phyloP scores from a whole-genome alignment of 2,797 vertebrate genomes.

The Microcaecilia unicolor region DNA sequence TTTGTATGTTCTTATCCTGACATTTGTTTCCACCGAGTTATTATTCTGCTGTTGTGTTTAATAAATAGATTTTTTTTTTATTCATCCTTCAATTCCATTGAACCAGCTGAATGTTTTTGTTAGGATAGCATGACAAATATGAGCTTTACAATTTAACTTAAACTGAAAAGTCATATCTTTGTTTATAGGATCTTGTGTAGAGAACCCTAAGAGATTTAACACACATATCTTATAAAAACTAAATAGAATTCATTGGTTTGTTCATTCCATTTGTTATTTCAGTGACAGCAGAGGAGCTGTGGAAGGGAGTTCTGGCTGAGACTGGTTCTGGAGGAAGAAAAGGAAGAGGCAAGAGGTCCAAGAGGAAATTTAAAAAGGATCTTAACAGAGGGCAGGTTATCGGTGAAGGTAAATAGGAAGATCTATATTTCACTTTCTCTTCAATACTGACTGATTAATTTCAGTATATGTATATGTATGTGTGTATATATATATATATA shows the following conservation, averaged over 20 bases:
- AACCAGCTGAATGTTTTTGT: not conserved
- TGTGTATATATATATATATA: too few species aligned
- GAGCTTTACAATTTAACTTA: not conserved
- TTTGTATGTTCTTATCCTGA: too few species aligned
- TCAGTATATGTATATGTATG: too few species aligned
- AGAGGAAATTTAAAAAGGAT: conserved; percentile 73
- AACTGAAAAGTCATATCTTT: not conserved
- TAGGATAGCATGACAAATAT: not conserved
- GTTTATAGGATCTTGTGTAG: not conserved
- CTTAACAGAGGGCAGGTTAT: conserved; percentile 79
- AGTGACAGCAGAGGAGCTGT: conserved; percentile 86
- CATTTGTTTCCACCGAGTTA: too few species aligned
- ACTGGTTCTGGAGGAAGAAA: conserved; percentile 65
- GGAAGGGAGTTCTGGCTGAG: conserved; percentile 85
- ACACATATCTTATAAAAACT: too few species aligned
- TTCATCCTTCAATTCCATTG: too few species aligned
- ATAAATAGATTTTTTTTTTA: too few species aligned
- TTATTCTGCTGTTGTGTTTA: too few species aligned
- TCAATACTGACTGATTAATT: too few species aligned
- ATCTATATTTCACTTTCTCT: too few species aligned
- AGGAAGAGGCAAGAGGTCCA: conserved; percentile 84
- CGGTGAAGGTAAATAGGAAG: conserved; percentile 87
- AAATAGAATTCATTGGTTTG: too few species aligned
- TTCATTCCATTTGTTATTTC: conserved; percentile 23
- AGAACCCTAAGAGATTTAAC: not conserved